Conservation (phyloP, 2,113 vertebrate species). For the Brachypodius melanocephalos region DNA sequence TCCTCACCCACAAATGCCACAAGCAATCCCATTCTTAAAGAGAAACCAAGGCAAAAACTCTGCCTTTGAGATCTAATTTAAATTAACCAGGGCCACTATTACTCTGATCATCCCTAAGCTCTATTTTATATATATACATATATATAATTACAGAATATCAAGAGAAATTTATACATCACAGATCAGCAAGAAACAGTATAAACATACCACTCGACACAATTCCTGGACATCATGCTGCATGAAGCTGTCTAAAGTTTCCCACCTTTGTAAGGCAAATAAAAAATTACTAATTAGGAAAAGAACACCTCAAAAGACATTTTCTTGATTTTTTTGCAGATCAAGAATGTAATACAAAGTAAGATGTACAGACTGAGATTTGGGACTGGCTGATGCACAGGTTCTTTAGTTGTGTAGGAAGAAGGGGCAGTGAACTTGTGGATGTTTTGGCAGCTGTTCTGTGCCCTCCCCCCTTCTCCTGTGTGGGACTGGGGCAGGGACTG, state of each 20-base stretch:
- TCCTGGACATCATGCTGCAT: conserved; percentile 99
- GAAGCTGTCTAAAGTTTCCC: conserved; percentile 99
- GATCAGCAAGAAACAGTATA: not conserved
- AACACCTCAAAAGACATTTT: not conserved
- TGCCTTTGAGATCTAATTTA: not conserved
- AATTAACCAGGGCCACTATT: not conserved
- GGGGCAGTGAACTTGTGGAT: not conserved
- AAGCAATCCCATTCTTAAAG: not conserved
- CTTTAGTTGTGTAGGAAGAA: not conserved
- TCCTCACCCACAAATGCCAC: not conserved
- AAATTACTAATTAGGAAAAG: not conserved
- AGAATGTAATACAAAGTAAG: not conserved
- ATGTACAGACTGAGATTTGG: not conserved
- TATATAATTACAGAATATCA: rapidly evolving
- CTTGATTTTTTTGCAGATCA: not conserved
- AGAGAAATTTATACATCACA: not conserved
- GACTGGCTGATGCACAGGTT: not conserved
- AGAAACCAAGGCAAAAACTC: not conserved
- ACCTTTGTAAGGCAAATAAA: conserved; percentile 75
- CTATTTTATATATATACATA: too few relatives aligned
- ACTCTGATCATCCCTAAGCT: not conserved
- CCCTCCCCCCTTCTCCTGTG: not conserved
- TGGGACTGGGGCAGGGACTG: not conserved
- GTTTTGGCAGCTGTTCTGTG: not conserved
- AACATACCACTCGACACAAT: conserved; percentile 97